Conservation (phyloP, 1,140 invertebrate species). For the Cheumatopsyche charites region DNA sequence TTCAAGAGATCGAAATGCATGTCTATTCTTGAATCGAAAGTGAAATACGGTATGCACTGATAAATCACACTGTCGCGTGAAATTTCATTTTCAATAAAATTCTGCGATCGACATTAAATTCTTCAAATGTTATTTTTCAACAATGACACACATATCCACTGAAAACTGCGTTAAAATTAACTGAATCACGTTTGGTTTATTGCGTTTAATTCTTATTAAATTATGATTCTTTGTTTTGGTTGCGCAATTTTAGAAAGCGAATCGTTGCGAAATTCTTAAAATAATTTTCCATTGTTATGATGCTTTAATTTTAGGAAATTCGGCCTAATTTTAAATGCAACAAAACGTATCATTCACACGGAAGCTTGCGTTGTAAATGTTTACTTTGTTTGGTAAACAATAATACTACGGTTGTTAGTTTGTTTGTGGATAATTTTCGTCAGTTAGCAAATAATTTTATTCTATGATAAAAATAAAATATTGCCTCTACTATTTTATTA, state of each 20-base stretch:
- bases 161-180: too few species aligned
- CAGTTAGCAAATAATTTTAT: too few species aligned
- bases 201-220: neutral
- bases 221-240: neutral
- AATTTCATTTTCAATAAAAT: neutral
- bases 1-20: neutral
- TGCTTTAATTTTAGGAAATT: conserved; percentile 12
- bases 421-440: too few species aligned
- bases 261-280: conserved; percentile 1
- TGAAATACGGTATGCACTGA: neutral
- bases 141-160: conserved; percentile 12
- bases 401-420: too few species aligned
- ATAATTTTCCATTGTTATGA: conserved; percentile 14
- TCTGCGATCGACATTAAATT: too few species aligned
- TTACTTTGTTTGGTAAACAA: conserved; percentile 9
- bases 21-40: neutral
- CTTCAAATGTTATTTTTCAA: too few species aligned
- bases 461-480: too few species aligned
- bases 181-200: too few species aligned
- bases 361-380: conserved; percentile 1
- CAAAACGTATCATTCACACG: conserved; percentile 25
- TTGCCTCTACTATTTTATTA: too few species aligned
- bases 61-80: neutral
- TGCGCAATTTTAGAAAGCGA: conserved; percentile 1
- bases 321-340: conserved; percentile 3